Conservation (phyloP, 2,888 invertebrate genomes). For the Bugula neritina region DNA sequence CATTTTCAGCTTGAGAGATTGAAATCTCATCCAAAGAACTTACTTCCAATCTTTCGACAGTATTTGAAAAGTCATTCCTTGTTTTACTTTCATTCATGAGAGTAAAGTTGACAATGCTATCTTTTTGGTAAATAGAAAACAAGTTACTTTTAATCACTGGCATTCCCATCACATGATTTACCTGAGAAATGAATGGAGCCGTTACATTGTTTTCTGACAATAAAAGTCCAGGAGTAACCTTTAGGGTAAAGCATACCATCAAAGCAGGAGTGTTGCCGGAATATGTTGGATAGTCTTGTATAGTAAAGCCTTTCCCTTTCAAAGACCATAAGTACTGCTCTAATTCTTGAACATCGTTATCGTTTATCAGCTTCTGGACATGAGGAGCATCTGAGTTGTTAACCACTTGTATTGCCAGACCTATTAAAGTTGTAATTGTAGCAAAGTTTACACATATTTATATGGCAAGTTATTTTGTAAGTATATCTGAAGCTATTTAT, state of each 20-base stretch:
- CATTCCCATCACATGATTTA: not conserved
- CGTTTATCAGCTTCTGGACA: not conserved
- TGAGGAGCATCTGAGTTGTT: not conserved
- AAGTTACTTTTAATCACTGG: not conserved
- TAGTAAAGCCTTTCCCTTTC: not conserved
- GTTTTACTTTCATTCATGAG: not conserved
- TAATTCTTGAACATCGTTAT: not conserved
- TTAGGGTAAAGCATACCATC: not conserved
- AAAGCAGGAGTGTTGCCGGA: not conserved
- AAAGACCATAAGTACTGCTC: not conserved
- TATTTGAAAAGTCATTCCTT: not conserved
- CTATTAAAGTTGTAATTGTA: no score
- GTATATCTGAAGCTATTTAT: no score
- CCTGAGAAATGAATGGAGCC: not conserved
- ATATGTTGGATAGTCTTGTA: not conserved
- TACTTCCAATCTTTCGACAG: not conserved
- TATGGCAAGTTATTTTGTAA: no score
- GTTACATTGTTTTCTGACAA: not conserved
- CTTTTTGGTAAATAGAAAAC: not conserved
- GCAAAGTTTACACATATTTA: no score
- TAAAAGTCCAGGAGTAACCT: not conserved
- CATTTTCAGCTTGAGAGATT: not conserved
- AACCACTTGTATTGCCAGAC: not conserved
- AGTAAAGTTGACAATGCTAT: not conserved
- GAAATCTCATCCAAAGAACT: not conserved